Base-by-base conservation (phyloP, 2,113 vertebrate species). In the Mohoua ochrocephala region DNA sequence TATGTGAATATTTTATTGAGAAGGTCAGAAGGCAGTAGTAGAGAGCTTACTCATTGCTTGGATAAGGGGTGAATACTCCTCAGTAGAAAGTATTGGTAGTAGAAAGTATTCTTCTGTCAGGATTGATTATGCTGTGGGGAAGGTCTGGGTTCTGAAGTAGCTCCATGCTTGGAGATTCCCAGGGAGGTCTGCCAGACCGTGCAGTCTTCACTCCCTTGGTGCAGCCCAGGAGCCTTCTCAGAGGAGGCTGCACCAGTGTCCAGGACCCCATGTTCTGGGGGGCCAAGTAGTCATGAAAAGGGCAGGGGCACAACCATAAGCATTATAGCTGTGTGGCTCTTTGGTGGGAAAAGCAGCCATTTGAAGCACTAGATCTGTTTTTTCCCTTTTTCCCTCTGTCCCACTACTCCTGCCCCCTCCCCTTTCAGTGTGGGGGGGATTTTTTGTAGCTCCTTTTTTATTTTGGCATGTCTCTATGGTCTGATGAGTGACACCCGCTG, bases 391-490 rank as follows among this genome's bases (percentile, higher is more conserved):
- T 13, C 80, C 15, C 37, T 41, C 44, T 83, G 52, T 79, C 27
- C 35, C 35, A n/a, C 28, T 22, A 47, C 4, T 5, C 9, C 8
- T 23, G 12, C 22, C 2, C 6, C 14, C 10, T 11, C 2, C 5
- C 10, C 6, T 18, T 24, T 28, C 19, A 9, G 8, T 47, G 17
- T 19, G 6, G 7, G 2, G 7, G 2, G 0, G 0, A 61, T 77
- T 47, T 74, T 77, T 57, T 28, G 8, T 75, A 76, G 13, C 37
- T 84, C 17, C 8, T 57, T 92, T 87, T 74, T 53, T 15, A 13
- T 67, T 92, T 82, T 61, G 21, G 17, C 15, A 13, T 45, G 18
- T 89, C 35, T 80, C 24, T 17, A 6, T 21, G 8, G 18, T 30
- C n/a, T 93, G 67, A 30, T 77, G 63, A 83, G 27, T 70, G 90